phyloP scores from a whole-genome alignment of 2,888 invertebrate genomes.

The Drosophila parthenogenetica region DNA sequence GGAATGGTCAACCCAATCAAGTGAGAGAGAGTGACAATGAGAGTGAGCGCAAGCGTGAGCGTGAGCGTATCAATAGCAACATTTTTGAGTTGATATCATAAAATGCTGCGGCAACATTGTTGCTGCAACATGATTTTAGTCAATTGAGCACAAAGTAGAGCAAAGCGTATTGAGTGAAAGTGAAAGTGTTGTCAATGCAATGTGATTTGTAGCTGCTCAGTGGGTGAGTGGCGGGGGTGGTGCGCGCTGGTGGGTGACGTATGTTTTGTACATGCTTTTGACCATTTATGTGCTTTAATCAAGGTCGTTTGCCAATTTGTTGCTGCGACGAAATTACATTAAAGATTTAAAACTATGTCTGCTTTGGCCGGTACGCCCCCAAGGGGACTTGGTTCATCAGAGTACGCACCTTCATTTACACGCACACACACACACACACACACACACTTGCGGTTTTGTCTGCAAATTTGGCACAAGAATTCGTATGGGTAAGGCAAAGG shows the following conservation, averaged over 20 bases:
- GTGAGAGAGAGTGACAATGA: not conserved
- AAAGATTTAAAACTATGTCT: slow-evolving; percentile 24
- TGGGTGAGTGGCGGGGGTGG: too few species aligned
- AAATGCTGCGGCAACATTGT: slow-evolving; percentile 9
- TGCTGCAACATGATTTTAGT: slow-evolving; percentile 8
- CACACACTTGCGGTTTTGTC: slow-evolving; percentile 33
- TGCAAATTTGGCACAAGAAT: slow-evolving; percentile 59
- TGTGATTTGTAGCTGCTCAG: too few species aligned
- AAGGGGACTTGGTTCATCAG: not conserved
- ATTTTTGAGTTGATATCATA: not conserved
- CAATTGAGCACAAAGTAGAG: not conserved
- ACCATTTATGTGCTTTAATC: slow-evolving; percentile 21
- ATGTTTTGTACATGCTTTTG: not conserved
- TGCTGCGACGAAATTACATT: slow-evolving; percentile 34
- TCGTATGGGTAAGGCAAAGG: not conserved
- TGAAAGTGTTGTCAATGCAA: slow-evolving; percentile 10
- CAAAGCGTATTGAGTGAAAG: not conserved
- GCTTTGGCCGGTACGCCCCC: slow-evolving; percentile 3
- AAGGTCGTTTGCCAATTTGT: slow-evolving; percentile 38
- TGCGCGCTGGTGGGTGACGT: not conserved
- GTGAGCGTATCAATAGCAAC: not conserved
- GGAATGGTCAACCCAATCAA: not conserved
- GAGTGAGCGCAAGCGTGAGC: too few species aligned
- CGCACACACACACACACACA: not conserved
- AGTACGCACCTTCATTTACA: not conserved